phyloP scores from a whole-genome alignment of 2,888 invertebrate species.

The Fragum fragum region DNA sequence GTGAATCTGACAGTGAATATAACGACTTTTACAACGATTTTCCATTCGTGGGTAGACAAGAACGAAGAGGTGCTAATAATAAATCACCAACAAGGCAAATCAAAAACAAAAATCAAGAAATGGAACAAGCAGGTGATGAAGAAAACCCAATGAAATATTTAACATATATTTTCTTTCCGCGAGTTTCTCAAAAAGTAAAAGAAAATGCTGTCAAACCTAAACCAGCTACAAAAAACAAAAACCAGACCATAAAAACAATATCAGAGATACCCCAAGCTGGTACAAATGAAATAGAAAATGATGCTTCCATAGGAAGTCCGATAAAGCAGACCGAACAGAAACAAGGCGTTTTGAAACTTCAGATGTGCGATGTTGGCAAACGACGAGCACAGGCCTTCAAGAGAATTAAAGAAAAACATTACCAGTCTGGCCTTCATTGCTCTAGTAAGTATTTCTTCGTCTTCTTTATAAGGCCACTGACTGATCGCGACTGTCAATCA shows the following conservation, averaged over 20 bases:
- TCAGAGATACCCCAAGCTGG: no score
- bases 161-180: no score
- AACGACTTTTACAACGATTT: no score
- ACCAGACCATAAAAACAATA: not conserved
- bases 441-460: not conserved
- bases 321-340: no score
- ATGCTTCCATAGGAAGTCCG: no score
- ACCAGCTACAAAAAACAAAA: not conserved
- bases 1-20: no score
- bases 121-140: not conserved
- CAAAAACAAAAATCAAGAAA: not conserved
- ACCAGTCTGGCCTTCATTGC: constrained; percentile 8
- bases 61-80: not conserved
- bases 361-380: not conserved
- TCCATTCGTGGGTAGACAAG: not conserved
- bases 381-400: constrained; percentile 27
- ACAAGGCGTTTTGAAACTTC: not conserved
- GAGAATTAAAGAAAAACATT: constrained; percentile 1
- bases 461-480: no score
- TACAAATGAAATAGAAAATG: no score
- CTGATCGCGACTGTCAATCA: no score
- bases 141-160: not conserved
- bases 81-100: not conserved
- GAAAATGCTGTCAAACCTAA: not conserved
- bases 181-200: not conserved